Conservation (phyloP, 2,797 vertebrate genomes). For the Neoniphon sammara region DNA sequence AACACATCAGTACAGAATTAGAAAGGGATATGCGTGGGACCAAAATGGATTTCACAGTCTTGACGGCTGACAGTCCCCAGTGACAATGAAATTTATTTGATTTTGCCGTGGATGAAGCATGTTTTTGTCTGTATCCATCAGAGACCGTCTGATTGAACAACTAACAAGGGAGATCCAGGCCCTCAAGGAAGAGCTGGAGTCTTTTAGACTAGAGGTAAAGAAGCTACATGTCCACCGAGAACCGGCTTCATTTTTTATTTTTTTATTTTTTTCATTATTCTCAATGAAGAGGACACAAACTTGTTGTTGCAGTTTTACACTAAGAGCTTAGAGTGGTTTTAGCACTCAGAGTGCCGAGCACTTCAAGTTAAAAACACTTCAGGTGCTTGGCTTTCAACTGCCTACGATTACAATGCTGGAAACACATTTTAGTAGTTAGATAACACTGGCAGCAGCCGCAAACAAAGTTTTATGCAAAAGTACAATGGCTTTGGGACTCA, state of each 20-base stretch:
- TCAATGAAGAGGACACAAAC: too few species aligned
- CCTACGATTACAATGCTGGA: too few species aligned
- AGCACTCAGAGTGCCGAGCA: too few species aligned
- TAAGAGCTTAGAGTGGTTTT: too few species aligned
- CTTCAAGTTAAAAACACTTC: too few species aligned
- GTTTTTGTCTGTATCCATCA: slow-evolving; percentile 62
- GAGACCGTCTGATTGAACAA: slow-evolving; percentile 92
- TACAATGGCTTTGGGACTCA: too few species aligned
- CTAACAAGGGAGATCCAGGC: slow-evolving; percentile 88
- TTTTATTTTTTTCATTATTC: too few species aligned
- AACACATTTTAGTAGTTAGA: too few species aligned
- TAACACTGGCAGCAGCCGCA: too few species aligned
- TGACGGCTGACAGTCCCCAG: not conserved
- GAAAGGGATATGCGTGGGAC: not conserved
- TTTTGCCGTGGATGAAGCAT: not conserved
- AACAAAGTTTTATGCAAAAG: too few species aligned
- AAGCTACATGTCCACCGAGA: not conserved
- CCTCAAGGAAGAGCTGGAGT: slow-evolving; percentile 92
- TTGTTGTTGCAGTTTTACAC: too few species aligned
- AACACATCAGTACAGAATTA: not conserved
- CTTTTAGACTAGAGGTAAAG: slow-evolving; percentile 90
- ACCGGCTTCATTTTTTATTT: too few species aligned
- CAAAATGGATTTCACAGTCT: not conserved
- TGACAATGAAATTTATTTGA: not conserved
- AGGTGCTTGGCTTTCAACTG: not conserved